Evolutionary conservation across 1,140 invertebrate genomes (phyloP), one percentile per base, ranked within the genome.

Genomic region (Leptopilina clavipes): DNA sequence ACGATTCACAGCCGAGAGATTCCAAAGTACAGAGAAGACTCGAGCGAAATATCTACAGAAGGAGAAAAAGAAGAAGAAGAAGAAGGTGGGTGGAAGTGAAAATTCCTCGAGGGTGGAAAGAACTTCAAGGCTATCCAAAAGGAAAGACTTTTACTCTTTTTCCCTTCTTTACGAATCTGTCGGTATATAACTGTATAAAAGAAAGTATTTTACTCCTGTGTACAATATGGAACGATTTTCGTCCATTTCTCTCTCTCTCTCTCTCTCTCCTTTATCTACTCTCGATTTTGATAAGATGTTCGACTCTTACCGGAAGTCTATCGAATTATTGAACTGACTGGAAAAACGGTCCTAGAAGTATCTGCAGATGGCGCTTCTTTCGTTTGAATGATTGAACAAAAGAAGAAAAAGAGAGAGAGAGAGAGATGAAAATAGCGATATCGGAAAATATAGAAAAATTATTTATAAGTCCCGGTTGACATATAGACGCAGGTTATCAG

Each of bases 391-490:
- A 31, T 10, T 10, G 59, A n/a, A 31, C 25, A 31, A 37, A 65
- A 37, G 5, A 31, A 31, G 25, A 31, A 31, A 31, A 31, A 65
- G 22, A 6, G 9, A 59, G 22, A 25, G 14, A 25, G 14, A 65
- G 19, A 37, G 25, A 25, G 0, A 31, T 11, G 54, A 65, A 65
- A 65, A 54, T 37, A 31, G 9, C 59, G 25, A 65, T 31, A 65
- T 65, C 14, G 25, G 12, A n/a, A 31, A 65, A 19, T 65, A 84
- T 81, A 84, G 72, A 76, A 79, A 40, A 85, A 85, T 85, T 85
- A 86, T 85, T 85, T 85, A 85, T 79, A 86, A 85, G 80, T 71
- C 43, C 37, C 77, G 74, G 40, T 73, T 81, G 83, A 84, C 83
- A 52, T 52, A 40, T 37, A 71, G 65, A 75, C 40, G 19, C 52